Evolutionary conservation across 2,888 invertebrate genomes (phyloP), one percentile per base, ranked within the genome.

Genomic region (Drosophila maculinotata): DNA sequence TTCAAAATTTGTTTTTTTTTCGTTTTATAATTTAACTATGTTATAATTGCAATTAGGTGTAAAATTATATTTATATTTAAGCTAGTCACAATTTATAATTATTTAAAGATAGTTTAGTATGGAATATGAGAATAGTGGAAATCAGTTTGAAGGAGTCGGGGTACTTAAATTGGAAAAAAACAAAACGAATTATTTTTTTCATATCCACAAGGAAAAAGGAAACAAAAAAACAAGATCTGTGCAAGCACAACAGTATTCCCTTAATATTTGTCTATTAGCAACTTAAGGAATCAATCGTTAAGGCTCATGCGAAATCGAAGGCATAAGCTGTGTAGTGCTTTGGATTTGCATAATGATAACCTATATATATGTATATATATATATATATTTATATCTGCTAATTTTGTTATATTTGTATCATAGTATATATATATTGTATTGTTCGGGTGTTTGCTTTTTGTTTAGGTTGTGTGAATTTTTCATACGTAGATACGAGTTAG

Each of bases 41-140:
- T 65, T 62, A 42, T 57, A 60, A 63, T 83, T 76, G 79, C 71
- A 87, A 87, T 69, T 47, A 60, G 47, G 30, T 42, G 48, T 87
- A 74, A 84, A 81, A 87, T 58, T 85, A 69, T 65, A 68, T 65
- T 53, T 60, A 52, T 38, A 49, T 62, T 69, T 79, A 51, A 64
- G 44, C 49, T 74, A 74, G 39, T 64, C 67, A 53, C 57, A 41
- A 54, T 65, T 45, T 35, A 51, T 44, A 62, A 63, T 45, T 47
- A 63, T 47, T 48, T 33, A 60, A 39, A 6, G 9, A n/a, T 42
- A 45, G 36, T 15, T 44, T 30, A 25, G 36, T 64, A 38, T 38
- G 10, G 17, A 62, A 25, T 45, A 45, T 59, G 59, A 45, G 59
- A 48, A 25, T 14, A 41, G 20, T 25, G 31, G 20, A 51, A 51